A percentile compares a stretch with the other conserved stretches of the same genome.
Evolutionary conservation across 2,888 invertebrate genomes (phyloP).

Genomic region (Sarcophaga subvicina): DNA sequence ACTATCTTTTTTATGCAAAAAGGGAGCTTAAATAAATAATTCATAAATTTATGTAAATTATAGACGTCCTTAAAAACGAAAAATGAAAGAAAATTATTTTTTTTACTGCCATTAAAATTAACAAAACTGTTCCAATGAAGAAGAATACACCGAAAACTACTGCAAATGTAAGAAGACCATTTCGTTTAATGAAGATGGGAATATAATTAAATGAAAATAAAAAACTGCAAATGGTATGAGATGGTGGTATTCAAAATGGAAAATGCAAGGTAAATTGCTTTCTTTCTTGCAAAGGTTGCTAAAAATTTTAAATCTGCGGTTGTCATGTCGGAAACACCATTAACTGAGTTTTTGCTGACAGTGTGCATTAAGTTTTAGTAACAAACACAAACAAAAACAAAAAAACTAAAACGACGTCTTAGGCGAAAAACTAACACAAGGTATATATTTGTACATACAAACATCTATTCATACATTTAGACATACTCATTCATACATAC

Average conservation of each 20-base stretch:
- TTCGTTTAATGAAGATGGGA: constrained; percentile 61
- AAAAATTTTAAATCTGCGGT: constrained; percentile 38
- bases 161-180: constrained; percentile 39
- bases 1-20: not conserved
- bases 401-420: not conserved
- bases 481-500: not conserved
- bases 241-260: not conserved
- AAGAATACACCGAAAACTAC: not conserved
- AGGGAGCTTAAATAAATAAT: constrained; percentile 49
- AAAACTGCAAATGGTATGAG: constrained; percentile 52
- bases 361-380: constrained; percentile 30
- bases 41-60: constrained; percentile 65
- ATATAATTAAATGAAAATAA: constrained; percentile 66
- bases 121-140: too few species aligned
- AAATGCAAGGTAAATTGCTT: constrained; percentile 59
- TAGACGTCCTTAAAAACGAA: constrained; percentile 45
- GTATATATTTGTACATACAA: not conserved
- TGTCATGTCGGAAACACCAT: constrained; percentile 53
- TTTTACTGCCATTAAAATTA: too few species aligned
- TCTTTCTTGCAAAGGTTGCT: constrained; percentile 37
- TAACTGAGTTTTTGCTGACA: constrained; percentile 57
- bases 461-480: not conserved
- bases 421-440: not conserved
- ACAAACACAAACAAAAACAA: not conserved
- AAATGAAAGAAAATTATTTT: constrained; percentile 42